phyloP scores from a whole-genome alignment of 2,113 vertebrate genomes.

The Marcusenius ussheri region DNA sequence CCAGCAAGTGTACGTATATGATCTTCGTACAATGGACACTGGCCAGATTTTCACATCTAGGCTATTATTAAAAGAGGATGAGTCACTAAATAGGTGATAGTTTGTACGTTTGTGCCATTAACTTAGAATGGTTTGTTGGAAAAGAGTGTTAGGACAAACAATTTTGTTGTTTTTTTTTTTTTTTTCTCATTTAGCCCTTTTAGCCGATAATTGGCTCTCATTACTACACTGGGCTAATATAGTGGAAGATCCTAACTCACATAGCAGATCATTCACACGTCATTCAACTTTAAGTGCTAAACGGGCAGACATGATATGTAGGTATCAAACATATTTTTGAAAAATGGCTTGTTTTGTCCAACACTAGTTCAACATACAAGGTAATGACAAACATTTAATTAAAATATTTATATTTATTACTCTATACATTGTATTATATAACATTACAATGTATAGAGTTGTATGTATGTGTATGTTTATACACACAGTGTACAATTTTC shows the following conservation, averaged over 20 bases:
- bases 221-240: background rate
- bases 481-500: background rate
- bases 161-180: background rate
- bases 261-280: background rate
- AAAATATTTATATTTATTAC: background rate
- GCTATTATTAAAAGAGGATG: background rate
- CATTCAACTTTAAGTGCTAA: background rate
- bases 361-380: background rate
- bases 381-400: background rate
- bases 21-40: background rate
- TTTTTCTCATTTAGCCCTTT: background rate
- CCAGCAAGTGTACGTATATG: background rate
- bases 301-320: background rate
- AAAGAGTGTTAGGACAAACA: background rate
- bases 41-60: background rate
- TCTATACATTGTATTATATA: background rate
- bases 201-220: background rate
- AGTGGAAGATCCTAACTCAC: background rate
- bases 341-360: background rate
- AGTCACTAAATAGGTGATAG: background rate
- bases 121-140: background rate
- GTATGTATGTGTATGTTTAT: background rate
- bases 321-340: background rate
- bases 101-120: background rate
- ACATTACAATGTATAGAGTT: background rate